Conservation (phyloP, 2,888 invertebrate species). For the Luffia ferchaultella region DNA sequence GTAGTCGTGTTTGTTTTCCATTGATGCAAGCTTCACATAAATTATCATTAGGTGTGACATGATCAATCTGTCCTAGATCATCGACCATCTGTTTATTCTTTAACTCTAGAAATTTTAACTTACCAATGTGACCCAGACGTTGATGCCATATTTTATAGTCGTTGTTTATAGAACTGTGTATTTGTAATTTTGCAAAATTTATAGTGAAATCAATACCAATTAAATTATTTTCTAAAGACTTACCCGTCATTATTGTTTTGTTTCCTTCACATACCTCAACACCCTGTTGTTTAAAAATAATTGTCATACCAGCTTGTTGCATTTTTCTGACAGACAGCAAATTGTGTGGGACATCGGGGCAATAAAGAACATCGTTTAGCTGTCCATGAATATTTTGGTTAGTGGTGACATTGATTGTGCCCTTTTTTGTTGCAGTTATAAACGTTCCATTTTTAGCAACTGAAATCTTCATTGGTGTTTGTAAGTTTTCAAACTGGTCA, state of each 20-base stretch:
- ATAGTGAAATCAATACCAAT: slow-evolving; percentile 9
- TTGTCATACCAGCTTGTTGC: slow-evolving; percentile 1
- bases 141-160: slow-evolving; percentile 22
- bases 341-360: not conserved
- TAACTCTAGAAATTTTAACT: slow-evolving; percentile 17
- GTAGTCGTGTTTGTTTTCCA: slow-evolving; percentile 28
- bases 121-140: slow-evolving; percentile 22
- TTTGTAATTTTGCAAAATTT: slow-evolving; percentile 14
- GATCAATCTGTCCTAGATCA: slow-evolving; percentile 10
- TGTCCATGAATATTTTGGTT: slow-evolving; percentile 17
- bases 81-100: slow-evolving; percentile 14
- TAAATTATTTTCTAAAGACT: slow-evolving; percentile 10
- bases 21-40: slow-evolving; percentile 28
- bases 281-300: not conserved
- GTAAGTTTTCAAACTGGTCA: slow-evolving; percentile 13
- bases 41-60: slow-evolving; percentile 14
- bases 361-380: not conserved
- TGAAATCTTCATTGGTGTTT: slow-evolving; percentile 21
- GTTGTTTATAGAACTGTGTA: slow-evolving; percentile 10
- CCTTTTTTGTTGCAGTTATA: slow-evolving; percentile 23
- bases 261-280: slow-evolving; percentile 9
- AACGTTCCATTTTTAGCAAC: slow-evolving; percentile 22
- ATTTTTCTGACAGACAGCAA: not conserved
- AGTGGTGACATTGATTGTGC: slow-evolving; percentile 20
- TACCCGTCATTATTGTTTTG: slow-evolving; percentile 12